Evolutionary conservation across 2,113 vertebrate genomes (phyloP), one percentile per base, ranked within the genome.

Genomic region (Oncorhynchus nerka): DNA sequence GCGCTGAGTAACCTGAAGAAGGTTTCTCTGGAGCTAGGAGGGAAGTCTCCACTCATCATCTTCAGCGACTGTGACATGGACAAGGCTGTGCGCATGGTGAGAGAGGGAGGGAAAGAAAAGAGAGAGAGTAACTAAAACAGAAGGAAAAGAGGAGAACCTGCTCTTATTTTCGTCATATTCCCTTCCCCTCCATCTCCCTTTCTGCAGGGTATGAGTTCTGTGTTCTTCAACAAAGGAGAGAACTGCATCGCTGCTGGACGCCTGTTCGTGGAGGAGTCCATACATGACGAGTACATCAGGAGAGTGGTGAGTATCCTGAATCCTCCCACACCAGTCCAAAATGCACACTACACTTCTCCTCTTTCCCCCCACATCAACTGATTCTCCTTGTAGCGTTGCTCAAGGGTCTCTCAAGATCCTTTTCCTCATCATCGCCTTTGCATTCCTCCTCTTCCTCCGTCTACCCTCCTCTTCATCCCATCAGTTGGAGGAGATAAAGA

Each of bases 191-290:
- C 65, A 5, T 7, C 9, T 34, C 34, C 32, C 55, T 16, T 19
- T 67, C 34, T 71, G 20, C 79, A 97, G 95, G 96, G 95, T 0
- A 95, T 96, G 95, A 95, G 95, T 78, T 93, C 95, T 0, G 95
- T 96, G 57, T 97, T 93, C 83, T 97, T 97, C 86, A 97, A 96
- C 88, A 97, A 97, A 86, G 96, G 96, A 0, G 96, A 97, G 87
- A 97, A 97, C 87, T 97, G 96, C 90, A 97, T 97, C 0, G 96
- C 96, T 0, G 95, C 95, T 0, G 95, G 96, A 0, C 91, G 95
- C 61, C 91, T 96, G 51, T 97, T 97, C 4, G 82, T 97, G 30
- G 96, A 97, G 83, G 93, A 95, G 68, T 93, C 93, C 0, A 93
- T 96, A 71, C 95, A 97, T 0, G 94, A 96, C 26, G 88, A 92